phyloP scores from a whole-genome alignment of 2,797 vertebrate genomes.

The Eulemur coronatus region DNA sequence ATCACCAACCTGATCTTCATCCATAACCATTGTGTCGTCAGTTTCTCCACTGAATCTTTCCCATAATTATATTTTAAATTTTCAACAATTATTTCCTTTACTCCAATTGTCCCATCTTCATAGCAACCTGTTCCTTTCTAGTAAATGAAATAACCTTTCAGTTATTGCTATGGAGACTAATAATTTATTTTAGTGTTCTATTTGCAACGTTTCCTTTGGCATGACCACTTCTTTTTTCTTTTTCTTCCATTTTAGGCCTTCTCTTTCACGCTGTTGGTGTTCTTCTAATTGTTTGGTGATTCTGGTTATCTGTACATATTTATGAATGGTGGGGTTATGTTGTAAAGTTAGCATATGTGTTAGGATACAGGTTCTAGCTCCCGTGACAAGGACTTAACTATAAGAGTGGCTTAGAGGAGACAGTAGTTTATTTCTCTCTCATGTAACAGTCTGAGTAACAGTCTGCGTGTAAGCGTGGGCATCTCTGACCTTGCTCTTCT shows the following conservation, averaged over 20 bases:
- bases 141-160: background rate
- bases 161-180: background rate
- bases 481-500: background rate
- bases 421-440: background rate
- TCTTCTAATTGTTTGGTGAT: background rate
- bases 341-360: background rate
- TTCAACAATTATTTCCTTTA: constrained; percentile 39
- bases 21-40: background rate
- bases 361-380: background rate
- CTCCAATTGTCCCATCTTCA: background rate
- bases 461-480: background rate
- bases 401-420: background rate
- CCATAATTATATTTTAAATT: constrained; percentile 2
- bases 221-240: background rate
- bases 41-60: background rate
- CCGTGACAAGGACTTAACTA: background rate
- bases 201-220: background rate
- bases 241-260: background rate
- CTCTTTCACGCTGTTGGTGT: background rate
- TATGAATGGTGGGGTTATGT: background rate
- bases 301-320: background rate
- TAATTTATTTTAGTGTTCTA: background rate
- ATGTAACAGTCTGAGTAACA: background rate
- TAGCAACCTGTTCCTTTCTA: background rate
- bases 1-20: background rate